Evolutionary conservation across 2,797 vertebrate genomes (phyloP), one percentile per base, ranked within the genome.

Genomic region (Leptodactylus fallax): DNA sequence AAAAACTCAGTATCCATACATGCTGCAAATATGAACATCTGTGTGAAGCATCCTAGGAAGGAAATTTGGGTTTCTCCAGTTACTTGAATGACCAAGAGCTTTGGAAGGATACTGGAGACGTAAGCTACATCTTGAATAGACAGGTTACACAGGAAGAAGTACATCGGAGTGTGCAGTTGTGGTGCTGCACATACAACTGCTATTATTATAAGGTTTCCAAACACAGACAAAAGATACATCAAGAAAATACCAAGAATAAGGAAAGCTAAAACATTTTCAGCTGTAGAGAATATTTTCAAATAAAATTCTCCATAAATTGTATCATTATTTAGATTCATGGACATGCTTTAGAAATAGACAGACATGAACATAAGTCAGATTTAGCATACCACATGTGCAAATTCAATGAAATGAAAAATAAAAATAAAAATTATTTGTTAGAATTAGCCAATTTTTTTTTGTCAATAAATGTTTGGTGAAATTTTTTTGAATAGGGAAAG

Each of bases 111-210:
- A 7, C 7, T 27, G 19, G 79, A 60, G 8, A 47, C 58, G 36
- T 19, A 81, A 4, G 14, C 6, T 10, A 81, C 14, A 81, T 81
- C 79, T 21, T 12, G 23, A 12, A 56, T 36, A 3, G 79, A 81
- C 4, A 81, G 27, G 45, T 81, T 81, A 63, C 56, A 61, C 7
- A 81, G 16, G 27, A 81, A 81, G 8, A 61, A 45, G 14, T 81
- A 81, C 79, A 81, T 81, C 1, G 79, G 79, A 19, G 27, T 81
- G 79, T 63, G 79, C 6, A 81, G 17, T 17, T 47, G 79, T 17
- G 79, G 27, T n/a, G 56, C 79, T 7, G 56, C 17, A 12, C 58
- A 81, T 9, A 81, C 56, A 36, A 81, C 55, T 5, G 10, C 14
- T 6, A 21, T 81, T 61, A 81, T 61, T 5, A 61, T 47, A 23